These are phyloP conservation scores for Bellardia bayeri DNA, from an alignment of 2,888 invertebrate genomes.

Conservation along the genomic window DNA sequence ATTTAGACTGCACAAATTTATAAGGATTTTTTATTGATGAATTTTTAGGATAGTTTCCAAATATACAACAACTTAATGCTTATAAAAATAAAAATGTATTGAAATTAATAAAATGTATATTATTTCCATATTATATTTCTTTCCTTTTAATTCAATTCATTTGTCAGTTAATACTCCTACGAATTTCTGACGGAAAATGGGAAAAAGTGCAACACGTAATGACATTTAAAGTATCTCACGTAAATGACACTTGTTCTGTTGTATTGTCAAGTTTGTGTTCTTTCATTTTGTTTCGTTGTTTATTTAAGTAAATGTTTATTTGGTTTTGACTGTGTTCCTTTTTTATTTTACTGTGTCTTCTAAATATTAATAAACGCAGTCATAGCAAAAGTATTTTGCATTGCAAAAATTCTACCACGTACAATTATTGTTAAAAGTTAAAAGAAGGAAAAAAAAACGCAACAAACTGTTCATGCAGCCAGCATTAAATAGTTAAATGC, in stretches of 20 bases:
- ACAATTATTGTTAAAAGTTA: conserved; percentile 36
- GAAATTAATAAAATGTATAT: too few relatives aligned
- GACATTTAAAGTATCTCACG: conserved; percentile 73
- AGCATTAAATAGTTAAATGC: conserved; percentile 60
- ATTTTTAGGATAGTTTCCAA: too few relatives aligned
- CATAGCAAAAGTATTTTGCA: conserved; percentile 54
- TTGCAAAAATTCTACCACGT: conserved; percentile 47
- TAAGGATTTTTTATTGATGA: too few relatives aligned
- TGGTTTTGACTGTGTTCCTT: conserved; percentile 15
- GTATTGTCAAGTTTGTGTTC: conserved; percentile 62
- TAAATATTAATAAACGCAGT: conserved; percentile 28
- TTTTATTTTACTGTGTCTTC: background rate
- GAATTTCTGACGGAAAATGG: background rate
- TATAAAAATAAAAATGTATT: too few relatives aligned
- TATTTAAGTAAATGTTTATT: conserved; percentile 65
- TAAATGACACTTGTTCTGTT: conserved; percentile 67
- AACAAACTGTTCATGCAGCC: conserved; percentile 45
- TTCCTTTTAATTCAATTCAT: conserved; percentile 27
- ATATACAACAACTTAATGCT: too few relatives aligned
- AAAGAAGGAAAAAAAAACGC: background rate
- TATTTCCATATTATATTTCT: background rate
- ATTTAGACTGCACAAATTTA: too few relatives aligned
- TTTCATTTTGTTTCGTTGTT: conserved; percentile 21
- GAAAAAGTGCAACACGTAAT: conserved; percentile 68
- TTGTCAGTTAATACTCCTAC: background rate